Conservation (phyloP, 2,113 vertebrate genomes). For the cattle (Bos taurus) region DNA sequence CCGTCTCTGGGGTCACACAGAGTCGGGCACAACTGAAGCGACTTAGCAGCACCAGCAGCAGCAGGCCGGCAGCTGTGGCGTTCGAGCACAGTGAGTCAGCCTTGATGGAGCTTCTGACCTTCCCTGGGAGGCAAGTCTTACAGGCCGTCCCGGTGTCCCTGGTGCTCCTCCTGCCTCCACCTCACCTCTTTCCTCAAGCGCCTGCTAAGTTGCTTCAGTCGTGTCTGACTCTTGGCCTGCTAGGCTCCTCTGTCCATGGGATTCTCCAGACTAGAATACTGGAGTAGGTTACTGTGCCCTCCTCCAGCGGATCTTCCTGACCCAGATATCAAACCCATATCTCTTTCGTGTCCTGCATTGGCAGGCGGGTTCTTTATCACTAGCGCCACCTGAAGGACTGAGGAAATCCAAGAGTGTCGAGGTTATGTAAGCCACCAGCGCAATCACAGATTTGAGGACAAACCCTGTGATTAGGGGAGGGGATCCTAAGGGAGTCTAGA, state of each 20-base stretch:
- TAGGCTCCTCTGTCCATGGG: background rate
- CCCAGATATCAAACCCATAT: background rate
- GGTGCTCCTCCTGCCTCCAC: background rate
- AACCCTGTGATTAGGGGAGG: background rate
- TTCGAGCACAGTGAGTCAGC: background rate
- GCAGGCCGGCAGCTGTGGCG: background rate
- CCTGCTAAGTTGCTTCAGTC: background rate
- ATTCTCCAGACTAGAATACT: background rate
- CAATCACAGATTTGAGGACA: background rate
- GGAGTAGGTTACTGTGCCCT: background rate
- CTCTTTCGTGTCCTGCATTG: background rate
- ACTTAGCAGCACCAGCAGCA: too few species aligned
- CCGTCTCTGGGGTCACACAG: too few species aligned
- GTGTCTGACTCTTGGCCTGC: background rate
- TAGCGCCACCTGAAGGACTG: background rate
- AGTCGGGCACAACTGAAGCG: too few species aligned
- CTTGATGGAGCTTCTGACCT: background rate
- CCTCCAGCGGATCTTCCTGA: background rate
- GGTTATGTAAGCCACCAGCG: background rate
- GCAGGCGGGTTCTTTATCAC: background rate
- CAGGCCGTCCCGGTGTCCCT: background rate
- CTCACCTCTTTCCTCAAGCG: background rate
- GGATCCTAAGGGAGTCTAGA: background rate
- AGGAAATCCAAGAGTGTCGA: background rate
- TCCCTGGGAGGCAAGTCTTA: background rate